Evolutionary conservation across 1,140 invertebrate genomes (phyloP).

Genomic region (Drosophila sucinea): DNA sequence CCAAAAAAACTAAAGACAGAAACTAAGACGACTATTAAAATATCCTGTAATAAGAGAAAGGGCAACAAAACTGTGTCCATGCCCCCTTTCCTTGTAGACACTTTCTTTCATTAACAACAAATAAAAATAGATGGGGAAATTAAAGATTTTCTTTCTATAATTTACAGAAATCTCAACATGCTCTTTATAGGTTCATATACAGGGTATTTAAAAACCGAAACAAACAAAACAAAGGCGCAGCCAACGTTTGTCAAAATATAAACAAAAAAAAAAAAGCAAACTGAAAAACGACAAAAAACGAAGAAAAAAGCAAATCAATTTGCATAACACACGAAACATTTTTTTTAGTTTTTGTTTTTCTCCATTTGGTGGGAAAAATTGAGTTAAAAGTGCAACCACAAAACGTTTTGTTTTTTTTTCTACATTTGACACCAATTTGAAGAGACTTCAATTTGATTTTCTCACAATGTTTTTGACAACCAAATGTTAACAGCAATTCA

Average conservation of each 20-base stretch:
- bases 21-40: background rate
- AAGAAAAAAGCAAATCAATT: constrained; percentile 71
- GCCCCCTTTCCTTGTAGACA: no score
- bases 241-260: constrained; percentile 69
- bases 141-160: no score
- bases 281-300: constrained; percentile 26
- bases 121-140: no score
- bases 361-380: constrained; percentile 24
- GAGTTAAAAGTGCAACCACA: constrained; percentile 22
- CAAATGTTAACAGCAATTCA: constrained; percentile 30
- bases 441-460: constrained; percentile 14
- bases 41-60: background rate
- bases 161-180: no score
- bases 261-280: constrained; percentile 30
- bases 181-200: no score
- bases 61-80: no score
- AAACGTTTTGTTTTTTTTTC: constrained; percentile 10
- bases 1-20: constrained; percentile 31
- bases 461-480: constrained; percentile 26
- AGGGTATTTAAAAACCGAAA: background rate
- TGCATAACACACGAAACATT: constrained; percentile 58
- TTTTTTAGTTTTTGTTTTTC: background rate
- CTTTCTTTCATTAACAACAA: no score
- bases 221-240: constrained; percentile 64
- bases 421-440: constrained; percentile 14